Conservation (phyloP, 2,797 vertebrate genomes). For the Tragopan temminckii region DNA sequence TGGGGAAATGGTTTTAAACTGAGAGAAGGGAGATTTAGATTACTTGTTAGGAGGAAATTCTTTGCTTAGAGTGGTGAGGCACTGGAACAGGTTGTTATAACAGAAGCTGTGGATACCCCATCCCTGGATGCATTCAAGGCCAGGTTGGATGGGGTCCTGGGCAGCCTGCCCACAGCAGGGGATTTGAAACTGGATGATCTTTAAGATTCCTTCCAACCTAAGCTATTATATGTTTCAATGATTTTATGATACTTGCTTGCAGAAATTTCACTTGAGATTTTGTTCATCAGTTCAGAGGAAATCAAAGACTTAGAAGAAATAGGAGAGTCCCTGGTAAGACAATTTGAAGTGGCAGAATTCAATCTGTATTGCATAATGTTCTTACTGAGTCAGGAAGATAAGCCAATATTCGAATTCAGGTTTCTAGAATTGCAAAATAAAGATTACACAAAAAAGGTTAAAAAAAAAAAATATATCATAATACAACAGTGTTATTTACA, state of each 20-base stretch:
- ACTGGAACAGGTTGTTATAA: neutral
- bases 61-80: neutral
- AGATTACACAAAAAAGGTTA: neutral
- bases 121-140: neutral
- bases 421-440: neutral
- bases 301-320: neutral
- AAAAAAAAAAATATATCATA: neutral
- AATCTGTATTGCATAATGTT: neutral
- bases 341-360: neutral
- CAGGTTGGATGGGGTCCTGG: neutral
- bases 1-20: no score
- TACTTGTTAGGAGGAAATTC: neutral
- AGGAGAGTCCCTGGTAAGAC: neutral
- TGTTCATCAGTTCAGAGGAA: neutral
- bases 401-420: neutral
- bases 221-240: neutral
- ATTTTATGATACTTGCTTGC: neutral
- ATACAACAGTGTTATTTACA: neutral
- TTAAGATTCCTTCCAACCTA: neutral
- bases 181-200: neutral
- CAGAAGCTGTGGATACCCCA: neutral
- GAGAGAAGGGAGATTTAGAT: neutral
- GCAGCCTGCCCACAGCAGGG: neutral
- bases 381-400: neutral
- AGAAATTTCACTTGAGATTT: neutral